Percentiles rank a stretch among this genome's conserved stretches.
These are phyloP conservation scores for Cryptomyrus ogoouensis DNA, from an alignment of 2,113 vertebrate species.

Conservation along the genomic window DNA sequence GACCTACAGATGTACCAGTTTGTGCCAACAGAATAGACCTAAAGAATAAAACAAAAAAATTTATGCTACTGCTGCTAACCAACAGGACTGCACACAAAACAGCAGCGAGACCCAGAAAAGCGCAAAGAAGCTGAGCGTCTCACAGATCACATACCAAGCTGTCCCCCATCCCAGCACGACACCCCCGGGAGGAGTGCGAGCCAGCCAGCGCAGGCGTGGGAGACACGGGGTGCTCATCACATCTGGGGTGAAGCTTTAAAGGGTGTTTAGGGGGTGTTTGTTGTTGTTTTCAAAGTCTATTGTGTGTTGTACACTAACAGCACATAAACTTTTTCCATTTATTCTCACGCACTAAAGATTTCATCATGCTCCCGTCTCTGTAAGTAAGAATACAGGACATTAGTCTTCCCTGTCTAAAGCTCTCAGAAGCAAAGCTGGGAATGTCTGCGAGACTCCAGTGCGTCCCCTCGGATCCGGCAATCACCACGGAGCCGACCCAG, in stretches of 20 bases:
- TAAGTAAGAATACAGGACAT: not conserved
- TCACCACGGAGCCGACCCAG: not conserved
- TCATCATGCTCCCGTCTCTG: not conserved
- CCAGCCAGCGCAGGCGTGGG: not conserved
- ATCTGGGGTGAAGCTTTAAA: conserved; percentile 31
- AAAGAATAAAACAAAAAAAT: not conserved
- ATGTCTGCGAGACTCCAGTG: not conserved
- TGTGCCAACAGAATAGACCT: not conserved
- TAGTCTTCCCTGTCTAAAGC: not conserved
- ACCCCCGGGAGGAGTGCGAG: not conserved
- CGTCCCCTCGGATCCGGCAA: not conserved
- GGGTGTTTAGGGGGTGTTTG: not conserved
- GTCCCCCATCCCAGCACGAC: not conserved
- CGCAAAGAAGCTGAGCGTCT: not conserved
- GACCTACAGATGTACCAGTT: not conserved
- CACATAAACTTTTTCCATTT: not conserved
- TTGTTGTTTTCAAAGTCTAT: not conserved
- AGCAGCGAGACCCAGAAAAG: not conserved
- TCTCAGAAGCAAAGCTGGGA: not conserved
- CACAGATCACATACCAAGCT: not conserved
- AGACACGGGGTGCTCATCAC: conserved; percentile 48
- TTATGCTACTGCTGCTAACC: not conserved
- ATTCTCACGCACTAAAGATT: not conserved
- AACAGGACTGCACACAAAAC: not conserved
- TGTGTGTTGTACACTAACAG: not conserved